Base-by-base conservation (phyloP, 2,113 vertebrate genomes). In the Thamnophis sirtalis region DNA sequence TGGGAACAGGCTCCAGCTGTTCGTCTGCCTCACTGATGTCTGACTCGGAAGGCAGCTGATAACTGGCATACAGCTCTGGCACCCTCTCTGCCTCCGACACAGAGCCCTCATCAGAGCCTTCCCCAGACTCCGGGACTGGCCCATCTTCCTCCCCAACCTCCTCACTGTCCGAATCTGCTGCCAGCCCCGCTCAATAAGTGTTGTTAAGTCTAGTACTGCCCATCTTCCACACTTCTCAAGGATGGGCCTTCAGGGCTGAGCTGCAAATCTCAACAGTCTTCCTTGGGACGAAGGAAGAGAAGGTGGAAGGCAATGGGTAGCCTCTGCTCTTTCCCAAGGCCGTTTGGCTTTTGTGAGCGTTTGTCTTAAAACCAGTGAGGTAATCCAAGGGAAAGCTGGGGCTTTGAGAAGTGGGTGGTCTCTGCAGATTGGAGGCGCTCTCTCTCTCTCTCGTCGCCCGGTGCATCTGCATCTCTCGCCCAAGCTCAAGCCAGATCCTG, bases 361-460 rank as follows among this genome's bases (percentile, higher is more conserved):
- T 48, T 56, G 5, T n/a, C 43, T 60, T 49, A 92, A 60, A 91
- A 58, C 91, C 80, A 15, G 43, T 60, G 48, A 96, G 92, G 96
- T 95, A 93, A 96, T 94, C 94, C 90, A 73, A 2, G n/a, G 56
- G 94, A 50, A 68, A 95, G 95, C 87, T 56, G 11, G 58, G 86
- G 88, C 87, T 93, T 80, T 94, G 24, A 94, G 93, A 85, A 96
- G 95, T 98, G 98, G 98, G 98, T 98, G 98, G 98, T 98, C 98
- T 93, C 51, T 89, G 93, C 91, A 53, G 95, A 92, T 60, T 87
- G 95, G 97, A 95, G 96, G 96, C 38, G 94, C 96, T 91, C 96
- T 95, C 93, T 92, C 92, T 89, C 49, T n/a, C 54, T 58, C 56
- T 60, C 58, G 9, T 63, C 48, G 5, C 94, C 94, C 95, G 28